A percentile compares a stretch with the other conserved stretches of the same genome.
phyloP scores from a whole-genome alignment of 1,140 invertebrate genomes.

The Sipha flava region DNA sequence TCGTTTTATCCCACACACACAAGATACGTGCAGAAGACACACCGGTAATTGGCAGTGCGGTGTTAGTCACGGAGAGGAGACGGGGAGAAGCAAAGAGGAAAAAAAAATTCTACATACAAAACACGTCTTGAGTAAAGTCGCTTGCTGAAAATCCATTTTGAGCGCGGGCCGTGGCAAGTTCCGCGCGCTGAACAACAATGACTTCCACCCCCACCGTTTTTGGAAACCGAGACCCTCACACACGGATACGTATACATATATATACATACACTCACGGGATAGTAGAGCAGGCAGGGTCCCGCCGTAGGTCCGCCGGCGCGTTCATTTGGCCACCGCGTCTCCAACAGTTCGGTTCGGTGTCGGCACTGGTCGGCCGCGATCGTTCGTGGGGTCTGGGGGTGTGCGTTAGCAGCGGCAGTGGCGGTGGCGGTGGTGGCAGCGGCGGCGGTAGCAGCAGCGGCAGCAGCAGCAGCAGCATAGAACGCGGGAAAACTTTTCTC shows the following conservation, averaged over 20 bases:
- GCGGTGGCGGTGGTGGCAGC: too few relatives aligned
- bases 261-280: background rate
- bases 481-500: conserved; percentile 26
- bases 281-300: background rate
- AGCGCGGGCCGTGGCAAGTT: conserved; percentile 3
- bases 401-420: background rate
- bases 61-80: too few relatives aligned
- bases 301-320: background rate
- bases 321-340: conserved; percentile 32
- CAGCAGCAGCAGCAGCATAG: background rate
- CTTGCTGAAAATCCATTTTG: conserved; percentile 17
- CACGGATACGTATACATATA: too few relatives aligned
- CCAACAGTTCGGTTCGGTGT: conserved; percentile 28
- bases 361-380: conserved; percentile 32
- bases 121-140: conserved; percentile 21
- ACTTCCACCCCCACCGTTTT: conserved; percentile 18
- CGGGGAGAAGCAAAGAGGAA: too few relatives aligned
- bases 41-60: too few relatives aligned
- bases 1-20: background rate
- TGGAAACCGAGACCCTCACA: background rate
- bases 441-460: background rate
- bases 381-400: conserved; percentile 15
- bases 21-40: too few relatives aligned
- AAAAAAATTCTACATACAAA: conserved; percentile 6
- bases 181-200: conserved; percentile 28